Conservation (phyloP, 1,140 invertebrate species). For the Panulirus ornatus region DNA sequence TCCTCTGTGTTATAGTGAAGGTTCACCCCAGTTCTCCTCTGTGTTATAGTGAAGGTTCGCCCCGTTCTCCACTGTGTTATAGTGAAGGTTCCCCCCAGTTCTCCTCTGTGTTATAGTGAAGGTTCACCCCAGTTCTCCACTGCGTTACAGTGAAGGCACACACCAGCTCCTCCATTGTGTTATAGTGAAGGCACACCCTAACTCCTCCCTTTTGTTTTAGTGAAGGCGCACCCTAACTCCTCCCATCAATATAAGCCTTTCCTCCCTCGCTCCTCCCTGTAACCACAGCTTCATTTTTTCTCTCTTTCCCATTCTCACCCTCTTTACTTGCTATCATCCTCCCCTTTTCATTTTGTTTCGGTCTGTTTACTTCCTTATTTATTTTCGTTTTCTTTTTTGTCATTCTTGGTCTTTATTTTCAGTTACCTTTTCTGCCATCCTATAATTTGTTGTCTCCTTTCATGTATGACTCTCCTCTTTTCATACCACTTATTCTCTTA, state of each 20-base stretch:
- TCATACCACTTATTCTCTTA: not conserved
- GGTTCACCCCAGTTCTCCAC: too few species aligned
- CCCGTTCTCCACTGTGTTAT: not conserved
- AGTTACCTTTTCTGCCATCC: too few species aligned
- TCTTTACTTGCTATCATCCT: conserved; percentile 49
- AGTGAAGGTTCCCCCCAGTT: too few species aligned
- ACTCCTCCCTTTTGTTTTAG: too few species aligned
- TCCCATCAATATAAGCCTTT: conserved; percentile 61
- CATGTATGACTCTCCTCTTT: not conserved
- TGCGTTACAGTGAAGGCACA: not conserved
- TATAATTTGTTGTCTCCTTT: too few species aligned
- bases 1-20: too few species aligned
- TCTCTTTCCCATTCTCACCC: conserved; percentile 54
- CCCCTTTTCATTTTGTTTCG: conserved; percentile 29
- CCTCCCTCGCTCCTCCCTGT: conserved; percentile 6
- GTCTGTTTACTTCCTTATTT: conserved; percentile 35
- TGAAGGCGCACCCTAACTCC: too few species aligned
- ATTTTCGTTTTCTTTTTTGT: not conserved
- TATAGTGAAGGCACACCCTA: too few species aligned
- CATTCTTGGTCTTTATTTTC: not conserved
- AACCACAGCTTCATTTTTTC: conserved; percentile 23
- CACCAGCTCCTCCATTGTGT: not conserved
- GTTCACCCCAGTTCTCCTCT: too few species aligned
- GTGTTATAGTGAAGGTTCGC: not conserved
- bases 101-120: too few species aligned